Evolutionary conservation across 1,140 invertebrate species (phyloP), one percentile per base, ranked within the genome.

Genomic region (Drosophila kurseongensis): DNA sequence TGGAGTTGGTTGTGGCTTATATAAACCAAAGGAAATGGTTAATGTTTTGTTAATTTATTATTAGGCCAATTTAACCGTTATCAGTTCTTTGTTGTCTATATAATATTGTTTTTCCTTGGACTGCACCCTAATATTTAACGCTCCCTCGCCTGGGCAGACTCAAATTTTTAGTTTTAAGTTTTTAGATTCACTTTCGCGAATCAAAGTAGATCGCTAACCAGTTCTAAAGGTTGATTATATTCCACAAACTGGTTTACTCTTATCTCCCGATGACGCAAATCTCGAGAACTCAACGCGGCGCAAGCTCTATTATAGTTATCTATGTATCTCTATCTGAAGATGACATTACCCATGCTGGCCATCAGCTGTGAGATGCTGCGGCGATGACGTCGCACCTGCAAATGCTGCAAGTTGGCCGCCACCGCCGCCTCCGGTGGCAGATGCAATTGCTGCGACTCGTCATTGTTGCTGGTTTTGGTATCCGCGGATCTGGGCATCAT

Each of bases 351-450:
- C 85, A 92, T 88, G 76, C 80, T 90, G 14, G 81, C 90, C 73
- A 92, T 91, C 69, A 92, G 80, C 78, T 92, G 91, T 60, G 91
- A 92, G 14, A 92, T 92, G 75, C 91, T 92, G 59, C 91, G 91
- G 47, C 90, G 84, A 81, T 92, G 91, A 61, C 91, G 91, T 65
- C 62, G 84, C 50, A 91, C 83, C 52, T 73, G 75, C 27, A 71
- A 40, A 13, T 59, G 51, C 8, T 69, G 81, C 74, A 74, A 18
- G 35, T 51, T 67, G 18, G 50, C 55, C 18, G 69, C 40, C 60
- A 54, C 41, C 65, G 44, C 23, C 52, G 44, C 41, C n/a, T 65
- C 56, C 32, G 48, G 13, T 2, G 41, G 10, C 35, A 42, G 23
- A 13, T 78, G 67, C 67, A 77, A 41, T 35, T 81, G 62, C 32